These are phyloP conservation scores for Spodoptera exigua DNA, from an alignment of 2,888 invertebrate species.

Conservation along the genomic window DNA sequence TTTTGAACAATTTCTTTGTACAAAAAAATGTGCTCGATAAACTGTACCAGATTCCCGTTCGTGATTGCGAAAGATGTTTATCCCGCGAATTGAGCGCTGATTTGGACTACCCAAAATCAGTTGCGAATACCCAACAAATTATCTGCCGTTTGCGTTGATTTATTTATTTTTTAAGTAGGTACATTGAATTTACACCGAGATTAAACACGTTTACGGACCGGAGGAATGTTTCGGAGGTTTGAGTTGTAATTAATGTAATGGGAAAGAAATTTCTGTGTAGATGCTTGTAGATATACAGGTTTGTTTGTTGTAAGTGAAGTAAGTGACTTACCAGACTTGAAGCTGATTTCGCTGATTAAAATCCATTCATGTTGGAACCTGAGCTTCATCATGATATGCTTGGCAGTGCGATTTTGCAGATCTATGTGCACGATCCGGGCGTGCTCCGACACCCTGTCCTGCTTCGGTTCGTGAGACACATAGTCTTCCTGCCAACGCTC, in stretches of 20 bases:
- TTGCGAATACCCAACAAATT: conserved; percentile 71
- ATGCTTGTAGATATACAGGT: no score
- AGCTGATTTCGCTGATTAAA: conserved; percentile 95
- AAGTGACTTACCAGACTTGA: conserved; percentile 92
- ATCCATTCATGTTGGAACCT: conserved; percentile 96
- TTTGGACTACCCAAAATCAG: conserved; percentile 66
- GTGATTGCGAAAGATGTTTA: conserved; percentile 66
- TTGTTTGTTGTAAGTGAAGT: background rate
- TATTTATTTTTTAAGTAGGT: conserved; percentile 64
- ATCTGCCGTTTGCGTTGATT: conserved; percentile 63
- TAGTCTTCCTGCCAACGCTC: conserved; percentile 92
- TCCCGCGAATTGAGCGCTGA: conserved; percentile 68
- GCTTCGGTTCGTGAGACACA: conserved; percentile 90
- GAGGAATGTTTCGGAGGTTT: conserved; percentile 15
- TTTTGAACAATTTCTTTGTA: conserved; percentile 70
- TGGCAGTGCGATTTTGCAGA: conserved; percentile 93
- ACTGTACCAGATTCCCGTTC: conserved; percentile 67
- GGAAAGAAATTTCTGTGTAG: conserved; percentile 2
- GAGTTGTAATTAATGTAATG: conserved; percentile 19
- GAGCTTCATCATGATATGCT: conserved; percentile 93
- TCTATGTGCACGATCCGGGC: conserved; percentile 92
- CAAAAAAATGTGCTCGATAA: conserved; percentile 76
- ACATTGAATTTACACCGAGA: conserved; percentile 47
- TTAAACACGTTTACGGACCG: conserved; percentile 19
- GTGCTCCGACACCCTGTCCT: conserved; percentile 88